Base-by-base conservation (phyloP, 2,888 invertebrate genomes). In the Anagyrus pseudococci region DNA sequence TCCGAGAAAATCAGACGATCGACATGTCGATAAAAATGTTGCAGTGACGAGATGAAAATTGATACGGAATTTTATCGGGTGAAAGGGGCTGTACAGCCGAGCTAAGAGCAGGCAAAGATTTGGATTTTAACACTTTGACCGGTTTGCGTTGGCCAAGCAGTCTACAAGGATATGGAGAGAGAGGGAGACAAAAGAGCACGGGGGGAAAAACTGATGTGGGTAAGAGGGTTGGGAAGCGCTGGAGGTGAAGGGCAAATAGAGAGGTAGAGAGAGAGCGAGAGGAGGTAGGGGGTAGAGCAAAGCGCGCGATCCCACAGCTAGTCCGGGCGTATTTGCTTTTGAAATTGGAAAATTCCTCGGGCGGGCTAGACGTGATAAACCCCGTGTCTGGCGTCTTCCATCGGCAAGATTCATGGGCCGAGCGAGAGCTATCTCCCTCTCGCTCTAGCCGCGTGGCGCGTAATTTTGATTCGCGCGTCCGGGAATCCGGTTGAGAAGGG, bases 311-410 rank as follows among this genome's bases (percentile, higher is more conserved):
- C 49, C 56, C 58, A 23, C 20, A n/a, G 23, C 41, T 20, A 22
- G 64, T 50, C 47, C 55, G 57, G 59, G 65, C 66, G 68, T 70
- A 69, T 72, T 70, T 73, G 71, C 69, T 68, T 72, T 71, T 71
- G 68, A 72, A 74, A 73, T 73, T 72, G 73, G 71, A 72, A 73
- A 72, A 72, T 71, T 73, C 69, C 69, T 64, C 55, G 63, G 62
- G 61, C 13, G 29, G n/a, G 29, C 25, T 22, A 20, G 49, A 64
- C 49, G 60, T 53, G 64, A 64, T 64, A 54, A 60, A 60, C 57
- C 60, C 41, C 25, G 19, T 37, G 40, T 37, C 58, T 19, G n/a
- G 19, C 44, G 23, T 37, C 47, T n/a, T 29, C 15, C 25, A 25
- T 23, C 37, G 41, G 46, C 10, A 23, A 58, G 54, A 63, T 54